Conservation (phyloP, 2,888 invertebrate genomes). For the Conops quadrifasciatus region DNA sequence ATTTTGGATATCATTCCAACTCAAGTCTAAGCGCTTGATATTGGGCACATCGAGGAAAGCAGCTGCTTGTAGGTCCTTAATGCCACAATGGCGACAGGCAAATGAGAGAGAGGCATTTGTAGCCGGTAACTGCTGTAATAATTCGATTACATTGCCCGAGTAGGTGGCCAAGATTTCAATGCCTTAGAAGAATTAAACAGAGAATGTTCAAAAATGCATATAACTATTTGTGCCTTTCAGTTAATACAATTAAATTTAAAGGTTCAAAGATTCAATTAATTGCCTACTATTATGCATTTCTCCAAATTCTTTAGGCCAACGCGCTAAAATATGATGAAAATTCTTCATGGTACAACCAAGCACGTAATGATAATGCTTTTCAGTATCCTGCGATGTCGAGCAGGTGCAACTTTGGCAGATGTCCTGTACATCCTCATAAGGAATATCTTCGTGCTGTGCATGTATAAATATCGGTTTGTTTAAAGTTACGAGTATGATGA, state of each 20-base stretch:
- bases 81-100: constrained; percentile 60
- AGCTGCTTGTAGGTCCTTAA: constrained; percentile 57
- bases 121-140: constrained; percentile 61
- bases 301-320: constrained; percentile 61
- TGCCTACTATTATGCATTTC: constrained; percentile 53
- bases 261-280: neutral
- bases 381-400: constrained; percentile 49
- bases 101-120: constrained; percentile 59
- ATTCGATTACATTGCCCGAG: constrained; percentile 57
- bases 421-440: constrained; percentile 57
- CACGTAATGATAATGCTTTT: constrained; percentile 50
- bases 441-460: constrained; percentile 58
- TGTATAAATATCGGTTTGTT: neutral
- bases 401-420: constrained; percentile 61
- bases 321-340: constrained; percentile 60
- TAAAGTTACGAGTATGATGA: neutral
- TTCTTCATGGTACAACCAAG: constrained; percentile 58
- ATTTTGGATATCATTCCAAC: constrained; percentile 62
- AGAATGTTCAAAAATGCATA: too few relatives aligned
- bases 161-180: constrained; percentile 58
- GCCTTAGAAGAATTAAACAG: constrained; percentile 38
- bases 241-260: too few relatives aligned
- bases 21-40: constrained; percentile 60
- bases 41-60: constrained; percentile 63
- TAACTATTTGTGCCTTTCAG: too few relatives aligned